Evolutionary conservation across 2,888 invertebrate species (phyloP).

Genomic region (Acronicta alni): DNA sequence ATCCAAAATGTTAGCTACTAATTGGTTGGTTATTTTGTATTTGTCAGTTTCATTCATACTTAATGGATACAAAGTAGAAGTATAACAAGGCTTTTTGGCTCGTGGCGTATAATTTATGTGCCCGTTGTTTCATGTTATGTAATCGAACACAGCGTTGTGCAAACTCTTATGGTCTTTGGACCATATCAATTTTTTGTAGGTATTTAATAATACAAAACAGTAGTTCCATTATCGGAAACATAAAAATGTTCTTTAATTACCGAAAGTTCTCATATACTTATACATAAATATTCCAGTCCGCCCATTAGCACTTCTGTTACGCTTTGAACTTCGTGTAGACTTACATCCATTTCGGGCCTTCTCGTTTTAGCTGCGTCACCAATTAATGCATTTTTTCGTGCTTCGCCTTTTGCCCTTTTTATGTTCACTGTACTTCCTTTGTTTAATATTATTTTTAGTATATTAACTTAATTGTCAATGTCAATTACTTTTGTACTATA

Average conservation of each 20-base stretch:
- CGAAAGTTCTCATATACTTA: conserved; percentile 62
- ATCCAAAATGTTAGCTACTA: conserved; percentile 36
- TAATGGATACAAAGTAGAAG: conserved; percentile 48
- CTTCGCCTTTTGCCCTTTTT: conserved; percentile 57
- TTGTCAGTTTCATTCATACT: conserved; percentile 45
- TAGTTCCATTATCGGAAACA: conserved; percentile 37
- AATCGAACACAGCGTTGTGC: conserved; percentile 42
- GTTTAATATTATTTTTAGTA: conserved; percentile 38
- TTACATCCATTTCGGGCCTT: conserved; percentile 73
- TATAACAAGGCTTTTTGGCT: conserved; percentile 45
- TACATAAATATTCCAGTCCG: conserved; percentile 68
- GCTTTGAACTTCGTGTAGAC: conserved; percentile 76
- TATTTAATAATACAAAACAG: conserved; percentile 32
- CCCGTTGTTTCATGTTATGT: conserved; percentile 47
- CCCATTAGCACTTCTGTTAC: conserved; percentile 77
- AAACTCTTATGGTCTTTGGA: conserved; percentile 40
- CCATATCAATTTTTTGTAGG: conserved; percentile 36
- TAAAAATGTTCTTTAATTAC: conserved; percentile 65
- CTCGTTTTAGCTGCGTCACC: conserved; percentile 74
- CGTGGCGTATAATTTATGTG: conserved; percentile 44
- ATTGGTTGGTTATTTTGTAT: conserved; percentile 47
- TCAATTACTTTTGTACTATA: conserved; percentile 1
- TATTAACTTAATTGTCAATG: conserved; percentile 21
- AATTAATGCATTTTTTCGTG: conserved; percentile 82
- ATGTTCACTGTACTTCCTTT: conserved; percentile 63